Conservation (phyloP, 2,113 vertebrate species). For the Epinephelus moara region DNA sequence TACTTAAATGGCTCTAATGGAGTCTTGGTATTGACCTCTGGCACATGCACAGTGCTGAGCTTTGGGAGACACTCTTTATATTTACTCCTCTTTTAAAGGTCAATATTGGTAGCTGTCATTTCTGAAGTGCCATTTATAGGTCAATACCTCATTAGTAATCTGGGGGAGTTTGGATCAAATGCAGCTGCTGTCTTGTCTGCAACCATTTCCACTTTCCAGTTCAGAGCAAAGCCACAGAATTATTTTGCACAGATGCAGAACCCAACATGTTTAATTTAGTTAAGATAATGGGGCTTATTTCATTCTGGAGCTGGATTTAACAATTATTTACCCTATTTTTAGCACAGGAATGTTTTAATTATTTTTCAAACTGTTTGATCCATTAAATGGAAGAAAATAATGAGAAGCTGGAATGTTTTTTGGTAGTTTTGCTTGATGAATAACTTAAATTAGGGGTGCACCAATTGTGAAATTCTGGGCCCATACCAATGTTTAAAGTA, state of each 20-base stretch:
- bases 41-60: conserved; percentile 26
- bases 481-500: no score
- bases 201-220: conserved; percentile 32
- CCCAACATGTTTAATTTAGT: not conserved
- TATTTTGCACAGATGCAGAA: not conserved
- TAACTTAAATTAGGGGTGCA: no score
- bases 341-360: not conserved
- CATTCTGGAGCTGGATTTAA: not conserved
- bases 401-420: no score
- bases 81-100: conserved; percentile 75
- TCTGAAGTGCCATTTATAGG: conserved; percentile 77
- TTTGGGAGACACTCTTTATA: conserved; percentile 64
- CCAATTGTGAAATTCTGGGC: no score
- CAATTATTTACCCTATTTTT: not conserved
- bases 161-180: conserved; percentile 57
- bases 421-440: no score
- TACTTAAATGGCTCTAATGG: conserved; percentile 63
- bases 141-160: conserved; percentile 77
- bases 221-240: conserved; percentile 16
- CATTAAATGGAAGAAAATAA: not conserved
- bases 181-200: conserved; percentile 44
- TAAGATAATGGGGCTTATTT: not conserved
- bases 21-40: conserved; percentile 68
- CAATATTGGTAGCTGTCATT: conserved; percentile 74
- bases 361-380: not conserved